Conservation (phyloP, 1,140 invertebrate species). For the Heliothis virescens region DNA sequence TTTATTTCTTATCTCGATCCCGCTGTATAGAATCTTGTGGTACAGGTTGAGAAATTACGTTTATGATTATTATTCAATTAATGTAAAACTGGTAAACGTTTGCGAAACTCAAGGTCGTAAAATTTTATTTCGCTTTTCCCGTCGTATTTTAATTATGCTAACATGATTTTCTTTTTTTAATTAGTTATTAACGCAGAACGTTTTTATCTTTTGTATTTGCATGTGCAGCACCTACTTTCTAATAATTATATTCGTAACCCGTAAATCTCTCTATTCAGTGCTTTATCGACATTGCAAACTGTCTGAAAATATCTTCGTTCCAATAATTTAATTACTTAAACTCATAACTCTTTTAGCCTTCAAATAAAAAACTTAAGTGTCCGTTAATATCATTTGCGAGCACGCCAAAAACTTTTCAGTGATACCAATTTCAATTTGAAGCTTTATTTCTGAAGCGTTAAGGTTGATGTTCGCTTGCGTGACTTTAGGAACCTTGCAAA, state of each 20-base stretch:
- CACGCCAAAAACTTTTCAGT: conserved; percentile 27
- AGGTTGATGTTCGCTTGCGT: conserved; percentile 28
- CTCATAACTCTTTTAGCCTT: conserved; percentile 43
- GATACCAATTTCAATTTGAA: background rate
- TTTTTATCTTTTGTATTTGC: too few species aligned
- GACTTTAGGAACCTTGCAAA: conserved; percentile 49
- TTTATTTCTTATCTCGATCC: background rate
- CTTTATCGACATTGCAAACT: background rate
- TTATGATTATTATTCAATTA: background rate
- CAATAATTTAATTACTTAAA: conserved; percentile 47
- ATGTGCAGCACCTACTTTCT: too few species aligned
- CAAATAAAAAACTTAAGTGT: conserved; percentile 50
- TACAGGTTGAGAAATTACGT: background rate
- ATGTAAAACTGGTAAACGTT: too few species aligned
- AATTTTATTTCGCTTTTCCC: too few species aligned
- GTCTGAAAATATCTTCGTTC: conserved; percentile 16
- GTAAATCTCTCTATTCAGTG: background rate
- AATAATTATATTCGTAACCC: too few species aligned
- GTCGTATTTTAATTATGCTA: too few species aligned
- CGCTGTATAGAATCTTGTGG: too few species aligned
- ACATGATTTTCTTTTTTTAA: too few species aligned
- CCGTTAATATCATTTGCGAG: conserved; percentile 49
- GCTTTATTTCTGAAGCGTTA: background rate
- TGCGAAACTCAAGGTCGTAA: too few species aligned
- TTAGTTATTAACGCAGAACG: too few species aligned